Conservation (phyloP, 2,888 invertebrate species). For the Sinodicranocentrus sp. region DNA sequence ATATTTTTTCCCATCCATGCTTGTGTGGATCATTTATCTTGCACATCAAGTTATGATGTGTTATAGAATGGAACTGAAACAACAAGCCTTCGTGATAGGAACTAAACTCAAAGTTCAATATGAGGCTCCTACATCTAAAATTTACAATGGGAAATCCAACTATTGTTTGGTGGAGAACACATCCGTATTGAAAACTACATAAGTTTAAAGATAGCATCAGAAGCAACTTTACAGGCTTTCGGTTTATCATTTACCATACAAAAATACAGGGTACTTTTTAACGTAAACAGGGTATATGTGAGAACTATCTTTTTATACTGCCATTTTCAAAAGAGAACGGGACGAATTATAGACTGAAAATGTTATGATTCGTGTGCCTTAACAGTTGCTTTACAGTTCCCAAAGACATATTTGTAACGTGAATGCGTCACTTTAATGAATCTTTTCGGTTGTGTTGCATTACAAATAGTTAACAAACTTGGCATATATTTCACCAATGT, state of each 20-base stretch:
- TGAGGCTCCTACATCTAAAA: conserved; percentile 44
- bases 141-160: conserved; percentile 59
- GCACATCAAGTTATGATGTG: conserved; percentile 61
- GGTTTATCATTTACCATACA: conserved; percentile 2
- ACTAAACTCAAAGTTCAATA: conserved; percentile 43
- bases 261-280: no score
- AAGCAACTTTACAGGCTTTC: background rate
- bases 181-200: conserved; percentile 26
- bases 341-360: no score
- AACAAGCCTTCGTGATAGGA: conserved; percentile 38
- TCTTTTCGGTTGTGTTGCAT: conserved; percentile 40
- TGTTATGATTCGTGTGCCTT: no score
- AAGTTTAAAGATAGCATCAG: no score
- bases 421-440: conserved; percentile 50
- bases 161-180: conserved; percentile 57
- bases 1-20: conserved; percentile 72
- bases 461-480: conserved; percentile 54
- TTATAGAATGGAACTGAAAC: conserved; percentile 54
- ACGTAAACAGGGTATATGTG: background rate
- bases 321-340: no score
- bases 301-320: conserved; percentile 23
- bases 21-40: conserved; percentile 71
- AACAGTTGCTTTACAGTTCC: no score
- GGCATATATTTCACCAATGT: conserved; percentile 20
- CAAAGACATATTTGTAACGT: conserved; percentile 20